Conservation (phyloP, 2,113 vertebrate species). For the Atherinomorus stipes region DNA sequence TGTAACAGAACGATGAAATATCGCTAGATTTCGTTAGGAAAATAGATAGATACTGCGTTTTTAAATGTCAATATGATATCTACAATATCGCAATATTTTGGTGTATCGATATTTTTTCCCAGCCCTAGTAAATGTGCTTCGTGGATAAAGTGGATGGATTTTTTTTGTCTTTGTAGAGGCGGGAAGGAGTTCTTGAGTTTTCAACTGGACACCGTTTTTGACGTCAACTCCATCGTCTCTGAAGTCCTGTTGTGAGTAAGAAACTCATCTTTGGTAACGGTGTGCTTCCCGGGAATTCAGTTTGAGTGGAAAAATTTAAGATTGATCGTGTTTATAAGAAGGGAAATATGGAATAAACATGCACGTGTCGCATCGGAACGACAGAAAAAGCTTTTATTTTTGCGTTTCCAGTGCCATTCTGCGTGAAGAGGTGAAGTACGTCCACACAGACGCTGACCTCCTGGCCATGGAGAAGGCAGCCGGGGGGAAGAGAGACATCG, state of each 20-base stretch:
- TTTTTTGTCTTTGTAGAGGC: conserved; percentile 77
- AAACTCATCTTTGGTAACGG: background rate
- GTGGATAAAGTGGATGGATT: too few relatives aligned
- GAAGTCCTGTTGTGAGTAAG: conserved; percentile 94
- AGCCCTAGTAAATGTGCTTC: too few relatives aligned
- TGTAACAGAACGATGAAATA: too few relatives aligned
- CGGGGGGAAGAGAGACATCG: conserved; percentile 87
- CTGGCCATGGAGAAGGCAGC: conserved; percentile 84
- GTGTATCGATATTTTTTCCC: too few relatives aligned
- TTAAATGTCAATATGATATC: too few relatives aligned
- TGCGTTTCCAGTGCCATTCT: conserved; percentile 86
- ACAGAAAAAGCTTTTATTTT: background rate
- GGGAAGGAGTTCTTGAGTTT: conserved; percentile 87
- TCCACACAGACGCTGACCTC: conserved; percentile 87
- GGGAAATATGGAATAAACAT: too few relatives aligned
- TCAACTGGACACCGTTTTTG: conserved; percentile 90
- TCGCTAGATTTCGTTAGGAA: too few relatives aligned
- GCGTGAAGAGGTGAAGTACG: conserved; percentile 92
- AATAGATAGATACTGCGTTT: too few relatives aligned
- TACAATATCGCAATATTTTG: too few relatives aligned
- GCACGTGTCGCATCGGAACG: too few relatives aligned
- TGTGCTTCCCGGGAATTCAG: too few relatives aligned
- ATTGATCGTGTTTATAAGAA: background rate
- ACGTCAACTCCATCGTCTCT: conserved; percentile 90
- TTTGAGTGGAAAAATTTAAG: background rate